phyloP scores from a whole-genome alignment of 2,888 invertebrate genomes.

The Deilephila porcellus region DNA sequence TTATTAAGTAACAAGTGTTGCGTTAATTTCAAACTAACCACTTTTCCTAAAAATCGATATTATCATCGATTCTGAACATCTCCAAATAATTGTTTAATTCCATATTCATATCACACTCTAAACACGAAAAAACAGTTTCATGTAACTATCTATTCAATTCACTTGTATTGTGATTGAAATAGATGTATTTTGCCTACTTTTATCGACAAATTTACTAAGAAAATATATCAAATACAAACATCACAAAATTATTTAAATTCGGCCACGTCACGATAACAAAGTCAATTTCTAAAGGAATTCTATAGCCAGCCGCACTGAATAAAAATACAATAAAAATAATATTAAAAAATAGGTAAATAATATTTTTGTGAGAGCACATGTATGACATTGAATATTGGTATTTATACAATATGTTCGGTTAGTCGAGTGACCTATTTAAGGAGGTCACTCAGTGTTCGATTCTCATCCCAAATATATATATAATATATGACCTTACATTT shows the following conservation, averaged over 20 bases:
- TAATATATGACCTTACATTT: no score
- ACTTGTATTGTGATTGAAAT: background rate
- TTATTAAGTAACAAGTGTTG: background rate
- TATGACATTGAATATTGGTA: conserved; percentile 25
- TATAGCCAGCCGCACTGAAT: background rate
- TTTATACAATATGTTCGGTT: no score
- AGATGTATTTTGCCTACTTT: background rate
- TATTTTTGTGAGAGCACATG: background rate
- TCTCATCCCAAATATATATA: no score
- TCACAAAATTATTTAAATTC: background rate
- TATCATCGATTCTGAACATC: background rate
- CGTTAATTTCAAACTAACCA: background rate
- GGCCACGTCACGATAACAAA: background rate
- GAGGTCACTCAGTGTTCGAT: no score
- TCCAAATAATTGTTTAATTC: background rate
- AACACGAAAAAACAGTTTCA: background rate
- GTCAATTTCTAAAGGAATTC: background rate
- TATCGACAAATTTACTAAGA: background rate
- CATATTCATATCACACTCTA: background rate
- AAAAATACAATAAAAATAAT: conserved; percentile 18
- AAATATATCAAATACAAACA: conserved; percentile 10
- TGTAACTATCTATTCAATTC: background rate
- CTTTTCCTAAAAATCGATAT: background rate
- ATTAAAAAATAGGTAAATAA: conserved; percentile 13
- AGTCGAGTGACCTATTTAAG: no score